These are phyloP conservation scores for Lycophotia porphyrea DNA, from an alignment of 2,888 invertebrate species.

Conservation along the genomic window DNA sequence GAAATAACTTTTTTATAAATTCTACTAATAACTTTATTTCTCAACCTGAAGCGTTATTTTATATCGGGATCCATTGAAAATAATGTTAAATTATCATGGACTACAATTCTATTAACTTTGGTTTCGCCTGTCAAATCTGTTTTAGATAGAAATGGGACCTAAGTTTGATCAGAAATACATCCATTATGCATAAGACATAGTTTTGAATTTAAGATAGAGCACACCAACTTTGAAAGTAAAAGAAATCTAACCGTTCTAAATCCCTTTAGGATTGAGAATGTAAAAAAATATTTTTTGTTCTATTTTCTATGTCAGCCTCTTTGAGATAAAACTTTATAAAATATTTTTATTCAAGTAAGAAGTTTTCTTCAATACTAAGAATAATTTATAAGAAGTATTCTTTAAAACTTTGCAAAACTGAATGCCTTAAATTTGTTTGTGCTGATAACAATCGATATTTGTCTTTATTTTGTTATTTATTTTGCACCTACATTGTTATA, in stretches of 20 bases:
- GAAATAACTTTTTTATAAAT: neutral
- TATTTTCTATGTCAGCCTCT: neutral
- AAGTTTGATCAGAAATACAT: constrained; percentile 12
- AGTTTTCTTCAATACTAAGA: neutral
- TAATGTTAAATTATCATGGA: neutral
- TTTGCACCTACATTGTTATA: neutral
- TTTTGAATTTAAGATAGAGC: neutral
- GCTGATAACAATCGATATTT: neutral
- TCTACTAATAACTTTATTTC: neutral
- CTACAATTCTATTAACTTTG: too few relatives aligned
- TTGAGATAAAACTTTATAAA: neutral
- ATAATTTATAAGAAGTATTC: neutral
- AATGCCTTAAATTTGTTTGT: neutral
- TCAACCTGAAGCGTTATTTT: neutral
- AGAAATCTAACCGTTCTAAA: constrained; percentile 9
- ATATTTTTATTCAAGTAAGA: neutral
- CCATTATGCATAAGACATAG: constrained; percentile 40
- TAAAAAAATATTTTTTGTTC: neutral
- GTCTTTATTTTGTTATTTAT: too few relatives aligned
- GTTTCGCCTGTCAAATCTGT: neutral
- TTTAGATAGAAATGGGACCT: constrained; percentile 8
- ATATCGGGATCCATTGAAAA: neutral
- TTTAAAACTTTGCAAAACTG: neutral
- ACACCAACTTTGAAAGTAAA: constrained; percentile 4
- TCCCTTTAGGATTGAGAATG: constrained; percentile 4